Percentiles rank a stretch among this genome's conserved stretches.
Conservation (phyloP, 2,797 vertebrate genomes). For the Pipistrellus pipistrellus region DNA sequence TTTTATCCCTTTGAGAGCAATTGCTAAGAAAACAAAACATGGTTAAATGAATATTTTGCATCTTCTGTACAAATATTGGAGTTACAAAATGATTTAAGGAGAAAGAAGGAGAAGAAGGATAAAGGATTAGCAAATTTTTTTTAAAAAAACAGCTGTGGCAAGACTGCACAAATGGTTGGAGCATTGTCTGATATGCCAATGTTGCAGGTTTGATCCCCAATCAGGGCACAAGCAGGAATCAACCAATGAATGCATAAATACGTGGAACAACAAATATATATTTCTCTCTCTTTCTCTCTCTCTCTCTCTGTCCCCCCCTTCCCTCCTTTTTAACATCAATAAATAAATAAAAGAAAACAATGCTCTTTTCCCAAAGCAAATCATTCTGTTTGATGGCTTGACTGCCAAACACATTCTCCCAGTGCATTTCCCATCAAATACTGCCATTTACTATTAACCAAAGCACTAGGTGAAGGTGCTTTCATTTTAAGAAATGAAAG, state of each 20-base stretch:
- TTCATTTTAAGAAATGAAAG: slow-evolving; percentile 22
- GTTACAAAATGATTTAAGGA: background rate
- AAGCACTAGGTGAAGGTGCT: background rate
- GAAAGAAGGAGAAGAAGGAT: background rate
- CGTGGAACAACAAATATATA: no score
- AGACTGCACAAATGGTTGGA: no score
- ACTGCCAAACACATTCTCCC: background rate
- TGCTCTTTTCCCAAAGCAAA: background rate
- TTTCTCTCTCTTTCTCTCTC: no score
- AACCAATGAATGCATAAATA: no score
- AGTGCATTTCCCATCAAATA: background rate
- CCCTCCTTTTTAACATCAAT: background rate
- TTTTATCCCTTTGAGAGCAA: background rate
- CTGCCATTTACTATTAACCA: background rate
- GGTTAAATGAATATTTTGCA: background rate
- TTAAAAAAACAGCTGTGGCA: no score
- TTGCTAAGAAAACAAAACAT: background rate
- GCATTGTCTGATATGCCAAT: no score
- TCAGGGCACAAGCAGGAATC: no score
- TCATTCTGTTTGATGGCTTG: background rate
- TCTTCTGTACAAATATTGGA: slow-evolving; percentile 9
- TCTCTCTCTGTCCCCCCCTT: no score
- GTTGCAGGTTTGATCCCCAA: no score
- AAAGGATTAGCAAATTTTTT: no score
- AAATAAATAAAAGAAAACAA: background rate